Evolutionary conservation across 37 sponge, comb jelly and placozoan genomes (phyloP), one percentile per base, ranked within the genome.

Genomic region (Ianthella basta): DNA sequence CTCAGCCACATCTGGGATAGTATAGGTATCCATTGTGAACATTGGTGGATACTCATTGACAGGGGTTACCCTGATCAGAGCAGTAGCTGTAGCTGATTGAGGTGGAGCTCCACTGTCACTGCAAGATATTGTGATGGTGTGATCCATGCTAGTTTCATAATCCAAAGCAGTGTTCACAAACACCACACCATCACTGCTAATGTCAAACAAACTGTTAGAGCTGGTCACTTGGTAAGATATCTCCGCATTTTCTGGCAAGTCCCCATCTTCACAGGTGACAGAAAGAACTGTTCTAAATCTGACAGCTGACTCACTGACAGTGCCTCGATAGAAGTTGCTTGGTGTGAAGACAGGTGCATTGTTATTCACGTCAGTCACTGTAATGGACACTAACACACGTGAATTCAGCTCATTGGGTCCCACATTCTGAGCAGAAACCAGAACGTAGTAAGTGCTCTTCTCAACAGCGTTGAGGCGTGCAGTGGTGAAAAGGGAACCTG

Each of bases 301-400:
- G 19, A 25, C 33, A n/a, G 77, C 80, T 20, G 39, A 74, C 61
- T 93, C 94, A 16, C 67, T 73, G 25, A 90, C 80, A 21, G 15
- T 80, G 0, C 27, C 88, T 38, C 72, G 64, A 54, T 85, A 85
- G 57, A 72, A 82, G 36, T 83, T 55, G 21, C 33, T 24, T 19
- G 78, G 78, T 4, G 59, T 8, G 56, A 93, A 90, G 18, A 54
- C 20, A 30, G 91, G 91, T 30, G 30, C 20, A 60, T 91, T 67
- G 74, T 94, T 79, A 67, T 94, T 94, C 40, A 94, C 74, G 55
- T 90, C 94, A 0, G 64, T 54, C 23, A 94, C 83, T 19, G 63
- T 40, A 0, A 94, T 55, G 4, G 0, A 12, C 39, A 94, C 88
- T 1, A 81, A 86, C 20, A 82, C 89, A 40, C 35, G 29, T 20